Evolutionary conservation across 1,140 invertebrate species (phyloP), one percentile per base, ranked within the genome.

Genomic region (Oryctes rhinoceros): DNA sequence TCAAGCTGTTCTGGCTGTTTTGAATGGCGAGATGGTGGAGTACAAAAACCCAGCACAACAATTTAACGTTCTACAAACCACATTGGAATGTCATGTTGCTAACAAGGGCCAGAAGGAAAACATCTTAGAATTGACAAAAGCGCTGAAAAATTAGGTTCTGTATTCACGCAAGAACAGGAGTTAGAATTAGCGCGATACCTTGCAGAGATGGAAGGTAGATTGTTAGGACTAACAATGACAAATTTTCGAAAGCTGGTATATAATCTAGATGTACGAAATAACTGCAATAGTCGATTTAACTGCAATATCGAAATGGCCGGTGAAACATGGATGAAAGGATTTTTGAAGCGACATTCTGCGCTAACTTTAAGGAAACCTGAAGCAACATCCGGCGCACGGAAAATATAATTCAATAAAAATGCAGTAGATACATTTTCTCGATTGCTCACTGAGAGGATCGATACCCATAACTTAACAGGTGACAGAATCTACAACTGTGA

Each of bases 281-380:
- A 80, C 24, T 79, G 80, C 71, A 30, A 79, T 48, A 75, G 82
- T 59, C 76, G 53, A 65, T 85, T 84, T 48, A 48, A 48, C 47
- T 48, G 47, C 82, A 83, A 82, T 44, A 44, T 35, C 6, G 82
- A 83, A 79, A 84, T 83, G 49, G 89, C 88, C 80, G 88, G 87
- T 7, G 81, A 84, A 82, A 86, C 88, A 82, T 90, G 89, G 89
- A 87, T 89, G 3, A 76, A 82, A 7, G 83, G 82, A 39, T 87
- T 86, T 81, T 78, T 86, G 80, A 82, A n/a, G n/a, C n/a, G n/a
- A n/a, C n/a, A n/a, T n/a, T n/a, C n/a, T n/a, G n/a, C n/a, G n/a
- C n/a, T n/a, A n/a, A n/a, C n/a, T n/a, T n/a, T n/a, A n/a, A n/a
- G n/a, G n/a, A n/a, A n/a, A n/a, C n/a, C n/a, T n/a, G n/a, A n/a